These are phyloP conservation scores for Malurus alboscapulatus DNA, from an alignment of 2,113 vertebrate genomes.

Conservation along the genomic window DNA sequence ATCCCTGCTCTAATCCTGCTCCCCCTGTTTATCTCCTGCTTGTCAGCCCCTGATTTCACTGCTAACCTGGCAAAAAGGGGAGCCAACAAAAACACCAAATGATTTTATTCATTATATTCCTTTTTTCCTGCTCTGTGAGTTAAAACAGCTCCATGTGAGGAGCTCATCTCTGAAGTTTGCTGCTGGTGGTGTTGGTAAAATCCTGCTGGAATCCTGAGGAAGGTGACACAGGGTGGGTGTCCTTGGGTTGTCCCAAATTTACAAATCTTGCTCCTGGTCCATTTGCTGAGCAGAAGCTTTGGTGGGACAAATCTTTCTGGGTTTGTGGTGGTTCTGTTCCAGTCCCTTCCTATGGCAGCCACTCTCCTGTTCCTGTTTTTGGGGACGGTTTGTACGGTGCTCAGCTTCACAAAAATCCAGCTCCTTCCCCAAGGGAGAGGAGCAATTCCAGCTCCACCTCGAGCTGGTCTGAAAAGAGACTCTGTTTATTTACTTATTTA, in stretches of 20 bases:
- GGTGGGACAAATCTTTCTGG: background rate
- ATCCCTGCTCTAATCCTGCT: background rate
- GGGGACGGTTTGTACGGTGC: background rate
- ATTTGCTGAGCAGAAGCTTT: background rate
- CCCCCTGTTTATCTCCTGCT: background rate
- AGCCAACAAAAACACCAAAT: background rate
- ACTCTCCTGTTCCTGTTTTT: background rate
- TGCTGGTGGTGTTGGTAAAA: background rate
- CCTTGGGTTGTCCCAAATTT: background rate
- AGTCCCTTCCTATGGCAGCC: background rate
- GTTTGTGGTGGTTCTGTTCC: rapidly evolving
- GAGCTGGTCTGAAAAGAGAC: background rate
- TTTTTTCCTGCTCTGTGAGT: background rate
- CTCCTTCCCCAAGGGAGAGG: background rate
- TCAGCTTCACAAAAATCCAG: background rate
- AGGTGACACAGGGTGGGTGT: background rate
- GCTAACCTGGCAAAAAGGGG: background rate
- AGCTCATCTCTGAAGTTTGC: background rate
- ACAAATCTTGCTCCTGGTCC: background rate
- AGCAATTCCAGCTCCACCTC: background rate
- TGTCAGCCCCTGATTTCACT: background rate
- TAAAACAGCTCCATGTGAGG: background rate
- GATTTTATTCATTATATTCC: background rate
- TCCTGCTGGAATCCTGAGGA: background rate
- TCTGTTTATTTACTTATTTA: background rate